A percentile compares a stretch with the other conserved stretches of the same genome.
Evolutionary conservation across 2,888 invertebrate species (phyloP).

Genomic region (Sialis fuliginosa): DNA sequence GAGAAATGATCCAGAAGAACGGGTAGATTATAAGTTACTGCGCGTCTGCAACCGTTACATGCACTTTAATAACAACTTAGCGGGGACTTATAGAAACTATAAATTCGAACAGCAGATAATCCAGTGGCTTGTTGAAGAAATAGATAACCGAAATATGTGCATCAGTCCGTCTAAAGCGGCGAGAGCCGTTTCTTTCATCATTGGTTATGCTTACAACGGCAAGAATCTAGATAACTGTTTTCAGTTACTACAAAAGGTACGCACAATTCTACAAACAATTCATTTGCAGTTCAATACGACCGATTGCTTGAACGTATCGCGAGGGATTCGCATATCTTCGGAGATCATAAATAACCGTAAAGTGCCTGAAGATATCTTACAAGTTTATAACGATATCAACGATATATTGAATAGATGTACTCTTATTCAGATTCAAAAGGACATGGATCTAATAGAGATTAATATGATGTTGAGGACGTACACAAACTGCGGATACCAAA

Average conservation of each 20-base stretch:
- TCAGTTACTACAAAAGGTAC: neutral
- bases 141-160: constrained; percentile 19
- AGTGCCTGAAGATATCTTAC: neutral
- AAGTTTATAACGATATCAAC: constrained; percentile 1
- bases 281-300: constrained; percentile 22
- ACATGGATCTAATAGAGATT: constrained; percentile 8
- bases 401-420: constrained; percentile 19
- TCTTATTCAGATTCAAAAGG: constrained; percentile 17
- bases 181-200: constrained; percentile 24
- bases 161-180: constrained; percentile 25
- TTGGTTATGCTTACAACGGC: constrained; percentile 25
- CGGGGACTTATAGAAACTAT: constrained; percentile 29
- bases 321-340: constrained; percentile 24
- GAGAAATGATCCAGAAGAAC: constrained; percentile 14
- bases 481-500: constrained; percentile 17
- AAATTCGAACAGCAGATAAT: constrained; percentile 27
- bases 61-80: constrained; percentile 32
- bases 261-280: constrained; percentile 12
- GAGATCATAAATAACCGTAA: constrained; percentile 15
- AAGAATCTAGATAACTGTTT: constrained; percentile 10
- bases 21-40: constrained; percentile 18
- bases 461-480: constrained; percentile 16
- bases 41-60: constrained; percentile 31
- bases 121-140: constrained; percentile 20
- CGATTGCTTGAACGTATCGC: constrained; percentile 27